Evolutionary conservation across 2,888 invertebrate species (phyloP), one percentile per base, ranked within the genome.

Genomic region (Drosophila nigritarsus): DNA sequence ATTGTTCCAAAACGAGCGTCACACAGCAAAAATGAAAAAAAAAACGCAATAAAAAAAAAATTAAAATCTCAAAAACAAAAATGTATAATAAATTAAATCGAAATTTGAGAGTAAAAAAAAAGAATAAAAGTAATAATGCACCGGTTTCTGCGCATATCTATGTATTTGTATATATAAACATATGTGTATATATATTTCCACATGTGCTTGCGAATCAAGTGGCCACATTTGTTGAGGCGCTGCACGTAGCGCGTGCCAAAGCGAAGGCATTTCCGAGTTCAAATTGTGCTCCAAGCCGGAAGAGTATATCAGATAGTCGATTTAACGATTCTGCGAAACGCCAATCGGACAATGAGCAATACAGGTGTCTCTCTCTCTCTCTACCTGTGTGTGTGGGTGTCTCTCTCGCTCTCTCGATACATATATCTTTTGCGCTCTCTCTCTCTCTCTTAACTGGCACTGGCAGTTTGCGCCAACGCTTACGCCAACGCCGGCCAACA

Each of bases 401-500:
- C 15, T 48, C 49, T 50, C 20, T 24, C 49, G 11, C 48, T 48
- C 32, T 62, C 20, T 13, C 7, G 24, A 15, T 45, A 45, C 8
- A 45, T 45, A 45, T 45, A 18, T 38, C 8, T 45, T 45, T 15
- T 24, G 24, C 65, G 15, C 11, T 38, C 36, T 56, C 54, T 42
- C 50, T 62, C 36, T 62, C 36, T 27, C 45, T 61, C 45, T 59
- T 8, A 64, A 55, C 74, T 55, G 54, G 24, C 27, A 65, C 67
- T 65, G 40, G 40, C 42, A 65, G 45, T 45, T 49, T 60, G 74
- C 79, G 77, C 75, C 77, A 80, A 78, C 80, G 75, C 77, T 66
- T 49, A 75, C 81, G 82, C 81, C 81, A 82, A 82, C 87, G 80
- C 85, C 82, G 73, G 76, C 76, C 82, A 87, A 61, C 85, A 83